Percentiles rank a stretch among this genome's conserved stretches.
Evolutionary conservation across 2,888 invertebrate genomes (phyloP).

Genomic region (Phortica okadai): DNA sequence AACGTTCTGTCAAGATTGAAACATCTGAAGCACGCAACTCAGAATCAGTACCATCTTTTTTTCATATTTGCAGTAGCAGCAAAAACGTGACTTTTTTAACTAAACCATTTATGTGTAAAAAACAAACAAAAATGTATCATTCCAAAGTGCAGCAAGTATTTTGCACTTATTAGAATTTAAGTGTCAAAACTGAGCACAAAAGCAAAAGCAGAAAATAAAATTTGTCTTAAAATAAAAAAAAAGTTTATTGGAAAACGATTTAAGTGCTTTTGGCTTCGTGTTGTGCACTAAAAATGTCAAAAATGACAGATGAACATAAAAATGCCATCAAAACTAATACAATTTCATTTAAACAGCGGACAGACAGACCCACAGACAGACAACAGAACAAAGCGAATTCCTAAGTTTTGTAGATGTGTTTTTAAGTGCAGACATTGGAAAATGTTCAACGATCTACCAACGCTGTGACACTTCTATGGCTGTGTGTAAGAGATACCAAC

Average conservation of each 20-base stretch:
- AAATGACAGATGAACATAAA: constrained; percentile 38
- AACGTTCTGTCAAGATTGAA: background rate
- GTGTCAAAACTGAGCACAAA: background rate
- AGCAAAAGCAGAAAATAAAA: background rate
- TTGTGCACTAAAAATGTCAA: constrained; percentile 21
- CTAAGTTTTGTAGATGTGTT: background rate
- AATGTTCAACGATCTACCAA: background rate
- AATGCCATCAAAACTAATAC: constrained; percentile 42
- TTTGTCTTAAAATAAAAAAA: background rate
- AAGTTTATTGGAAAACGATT: constrained; percentile 17
- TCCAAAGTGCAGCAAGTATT: background rate
- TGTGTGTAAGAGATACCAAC: background rate
- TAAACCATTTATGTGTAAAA: background rate
- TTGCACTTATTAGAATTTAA: constrained; percentile 7
- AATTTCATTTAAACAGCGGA: background rate
- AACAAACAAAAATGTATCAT: background rate
- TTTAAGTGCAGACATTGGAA: background rate
- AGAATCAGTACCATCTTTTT: background rate
- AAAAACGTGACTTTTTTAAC: background rate
- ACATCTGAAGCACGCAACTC: background rate
- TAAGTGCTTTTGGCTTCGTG: background rate
- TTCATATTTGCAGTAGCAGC: background rate
- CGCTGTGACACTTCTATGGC: background rate
- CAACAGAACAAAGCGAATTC: background rate
- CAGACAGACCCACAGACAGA: background rate